Conservation (phyloP, 2,888 invertebrate genomes). For the Eugnorisma glareosa region DNA sequence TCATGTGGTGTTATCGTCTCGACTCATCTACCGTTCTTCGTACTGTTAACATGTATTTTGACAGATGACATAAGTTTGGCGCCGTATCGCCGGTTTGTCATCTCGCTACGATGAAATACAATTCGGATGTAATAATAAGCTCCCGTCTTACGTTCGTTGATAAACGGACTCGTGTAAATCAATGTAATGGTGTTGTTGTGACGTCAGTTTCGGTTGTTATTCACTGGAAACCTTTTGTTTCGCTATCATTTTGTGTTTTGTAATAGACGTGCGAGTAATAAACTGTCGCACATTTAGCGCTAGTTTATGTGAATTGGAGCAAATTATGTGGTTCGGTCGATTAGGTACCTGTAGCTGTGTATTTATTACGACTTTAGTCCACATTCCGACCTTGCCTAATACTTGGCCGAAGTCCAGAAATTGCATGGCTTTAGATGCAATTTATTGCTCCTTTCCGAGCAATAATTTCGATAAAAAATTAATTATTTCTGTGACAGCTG, state of each 20-base stretch:
- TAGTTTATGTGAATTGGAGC: constrained; percentile 13
- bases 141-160: constrained; percentile 88
- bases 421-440: background rate
- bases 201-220: constrained; percentile 56
- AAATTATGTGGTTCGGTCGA: constrained; percentile 32
- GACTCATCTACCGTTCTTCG: constrained; percentile 79
- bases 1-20: constrained; percentile 78
- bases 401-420: background rate
- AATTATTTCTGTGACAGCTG: background rate
- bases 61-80: constrained; percentile 90
- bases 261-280: constrained; percentile 41
- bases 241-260: constrained; percentile 54
- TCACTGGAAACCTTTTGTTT: constrained; percentile 62
- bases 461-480: background rate
- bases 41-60: constrained; percentile 90
- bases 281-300: constrained; percentile 18
- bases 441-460: background rate
- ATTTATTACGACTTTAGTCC: constrained; percentile 1
- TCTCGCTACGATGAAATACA: constrained; percentile 86
- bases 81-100: constrained; percentile 85
- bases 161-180: constrained; percentile 84
- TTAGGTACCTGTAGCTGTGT: constrained; percentile 12
- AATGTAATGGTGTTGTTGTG: constrained; percentile 78
- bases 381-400: constrained; percentile 3
- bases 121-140: constrained; percentile 89